Percentiles rank a stretch among this genome's conserved stretches.
phyloP scores from a whole-genome alignment of 2,888 invertebrate genomes.

The Callyntrura guangdongensis region DNA sequence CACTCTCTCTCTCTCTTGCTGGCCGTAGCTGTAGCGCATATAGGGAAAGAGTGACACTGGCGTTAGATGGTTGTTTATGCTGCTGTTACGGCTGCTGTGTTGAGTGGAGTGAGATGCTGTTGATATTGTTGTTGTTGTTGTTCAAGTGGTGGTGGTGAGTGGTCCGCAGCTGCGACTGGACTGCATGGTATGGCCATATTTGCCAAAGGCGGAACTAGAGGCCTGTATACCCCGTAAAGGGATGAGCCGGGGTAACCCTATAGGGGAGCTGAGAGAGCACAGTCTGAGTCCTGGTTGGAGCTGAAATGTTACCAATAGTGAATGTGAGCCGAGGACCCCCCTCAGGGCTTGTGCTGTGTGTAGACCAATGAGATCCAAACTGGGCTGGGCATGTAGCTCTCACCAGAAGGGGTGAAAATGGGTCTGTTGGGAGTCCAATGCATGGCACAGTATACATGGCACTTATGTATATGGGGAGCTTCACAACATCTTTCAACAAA shows the following conservation, averaged over 20 bases:
- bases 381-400: slow-evolving; percentile 72
- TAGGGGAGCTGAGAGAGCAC: slow-evolving; percentile 79
- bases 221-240: slow-evolving; percentile 78
- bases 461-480: slow-evolving; percentile 33
- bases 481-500: slow-evolving; percentile 69
- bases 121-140: slow-evolving; percentile 68
- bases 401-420: slow-evolving; percentile 82
- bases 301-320: slow-evolving; percentile 79
- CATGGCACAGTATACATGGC: slow-evolving; percentile 38
- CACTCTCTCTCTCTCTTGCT: slow-evolving; percentile 17
- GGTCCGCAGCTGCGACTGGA: slow-evolving; percentile 77
- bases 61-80: slow-evolving; percentile 34
- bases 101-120: slow-evolving; percentile 62
- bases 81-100: slow-evolving; percentile 48
- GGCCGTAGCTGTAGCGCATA: slow-evolving; percentile 37
- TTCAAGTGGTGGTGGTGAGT: slow-evolving; percentile 72
- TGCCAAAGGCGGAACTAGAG: slow-evolving; percentile 82
- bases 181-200: slow-evolving; percentile 81
- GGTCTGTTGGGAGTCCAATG: slow-evolving; percentile 79
- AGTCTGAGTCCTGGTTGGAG: slow-evolving; percentile 81
- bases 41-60: slow-evolving; percentile 65
- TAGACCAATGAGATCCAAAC: slow-evolving; percentile 77
- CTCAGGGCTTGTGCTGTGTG: slow-evolving; percentile 71
- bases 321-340: slow-evolving; percentile 79
- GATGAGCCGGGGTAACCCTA: slow-evolving; percentile 79